A percentile compares a stretch with the other conserved stretches of the same genome.
phyloP scores from a whole-genome alignment of 2,888 invertebrate species.

The Galerucella pusilla region DNA sequence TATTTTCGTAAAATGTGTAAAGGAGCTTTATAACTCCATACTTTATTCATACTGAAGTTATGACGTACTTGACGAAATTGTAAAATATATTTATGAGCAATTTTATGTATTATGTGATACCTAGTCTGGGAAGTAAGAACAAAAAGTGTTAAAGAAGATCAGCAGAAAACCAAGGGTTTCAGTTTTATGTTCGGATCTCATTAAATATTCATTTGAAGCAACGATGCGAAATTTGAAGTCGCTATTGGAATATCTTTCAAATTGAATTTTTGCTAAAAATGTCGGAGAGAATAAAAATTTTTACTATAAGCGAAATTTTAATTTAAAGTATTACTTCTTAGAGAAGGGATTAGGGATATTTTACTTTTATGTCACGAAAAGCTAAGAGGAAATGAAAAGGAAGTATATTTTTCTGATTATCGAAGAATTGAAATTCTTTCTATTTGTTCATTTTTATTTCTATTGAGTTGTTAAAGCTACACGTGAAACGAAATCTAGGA shows the following conservation, averaged over 20 bases:
- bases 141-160: constrained; percentile 34
- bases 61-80: constrained; percentile 63
- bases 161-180: constrained; percentile 37
- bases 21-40: constrained; percentile 57
- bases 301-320: constrained; percentile 29
- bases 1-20: constrained; percentile 52
- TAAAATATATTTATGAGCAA: constrained; percentile 62
- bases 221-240: constrained; percentile 31
- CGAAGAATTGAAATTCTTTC: background rate
- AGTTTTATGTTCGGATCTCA: constrained; percentile 32
- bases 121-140: constrained; percentile 37
- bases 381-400: background rate
- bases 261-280: constrained; percentile 33
- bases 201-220: constrained; percentile 37
- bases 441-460: background rate
- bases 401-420: background rate
- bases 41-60: constrained; percentile 59
- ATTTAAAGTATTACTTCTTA: constrained; percentile 22
- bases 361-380: constrained; percentile 5
- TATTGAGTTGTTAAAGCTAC: background rate
- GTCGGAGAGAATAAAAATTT: constrained; percentile 20
- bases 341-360: background rate
- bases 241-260: constrained; percentile 26
- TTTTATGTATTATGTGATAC: constrained; percentile 61
- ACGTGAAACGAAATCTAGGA: too few species aligned